Evolutionary conservation across 2,888 invertebrate genomes (phyloP), one percentile per base, ranked within the genome.

Genomic region (Drosophila kokeensis): DNA sequence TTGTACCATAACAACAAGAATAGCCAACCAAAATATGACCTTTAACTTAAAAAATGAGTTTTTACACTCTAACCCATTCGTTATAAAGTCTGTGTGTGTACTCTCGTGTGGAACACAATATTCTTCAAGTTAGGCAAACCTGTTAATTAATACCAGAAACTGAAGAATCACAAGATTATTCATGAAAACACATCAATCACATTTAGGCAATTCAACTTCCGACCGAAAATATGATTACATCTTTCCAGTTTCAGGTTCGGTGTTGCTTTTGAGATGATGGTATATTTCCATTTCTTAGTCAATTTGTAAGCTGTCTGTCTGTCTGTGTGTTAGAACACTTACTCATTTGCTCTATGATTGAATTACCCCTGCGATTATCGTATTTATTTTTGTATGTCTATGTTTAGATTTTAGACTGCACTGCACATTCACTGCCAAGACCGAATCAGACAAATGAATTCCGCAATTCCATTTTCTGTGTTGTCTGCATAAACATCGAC

Each of bases 381-480:
- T 45, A 53, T 10, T 40, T 48, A 30, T 63, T 60, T 55, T 63
- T 21, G 24, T 27, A 18, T 27, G 8, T 63, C 71, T 75, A 75
- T 74, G 54, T 78, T 79, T 79, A 75, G 79, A 79, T 21, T 52
- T 48, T 38, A n/a, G 38, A 59, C 49, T 29, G 34, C 42, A 42
- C 50, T 11, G 36, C 49, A 48, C 42, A 40, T 76, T 78, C 79
- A 73, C 65, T 78, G 76, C 59, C 76, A 76, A 76, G 55, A 65
- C 57, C 74, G 57, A 40, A 21, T 4, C 5, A 15, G 21, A 13
- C 15, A 30, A n/a, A 30, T 21, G 30, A 18, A 27, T 24, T 48
- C 6, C 13, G 48, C 7, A 10, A 10, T 18, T 30, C 8, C 27
- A 21, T 13, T 45, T 45, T 55, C 15, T 34, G 49, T 15, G 36